Percentiles rank a stretch among this genome's conserved stretches.
Conservation (phyloP, 2,797 vertebrate genomes). For the Australoheros facetus region DNA sequence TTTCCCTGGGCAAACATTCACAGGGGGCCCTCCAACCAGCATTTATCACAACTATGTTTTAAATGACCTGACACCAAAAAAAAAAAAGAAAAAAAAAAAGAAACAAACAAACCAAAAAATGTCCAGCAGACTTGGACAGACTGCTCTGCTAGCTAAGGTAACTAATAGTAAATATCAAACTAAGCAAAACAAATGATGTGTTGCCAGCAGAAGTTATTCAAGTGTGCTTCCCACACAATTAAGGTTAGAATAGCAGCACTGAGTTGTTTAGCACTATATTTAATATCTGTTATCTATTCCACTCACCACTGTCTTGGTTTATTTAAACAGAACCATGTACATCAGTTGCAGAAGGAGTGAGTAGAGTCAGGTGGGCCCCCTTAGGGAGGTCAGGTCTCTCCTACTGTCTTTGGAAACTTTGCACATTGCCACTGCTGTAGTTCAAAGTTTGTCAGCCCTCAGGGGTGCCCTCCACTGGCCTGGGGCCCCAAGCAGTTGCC, state of each 20-base stretch:
- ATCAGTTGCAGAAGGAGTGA: neutral
- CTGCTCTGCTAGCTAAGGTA: neutral
- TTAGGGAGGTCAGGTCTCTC: neutral
- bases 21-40: neutral
- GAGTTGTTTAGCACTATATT: neutral
- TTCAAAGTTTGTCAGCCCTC: neutral
- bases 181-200: neutral
- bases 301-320: neutral
- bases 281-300: neutral
- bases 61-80: neutral
- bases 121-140: neutral
- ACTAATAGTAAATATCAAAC: neutral
- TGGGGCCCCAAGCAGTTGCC: neutral
- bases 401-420: slow-evolving; percentile 2
- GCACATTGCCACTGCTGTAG: neutral
- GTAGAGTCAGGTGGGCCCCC: neutral
- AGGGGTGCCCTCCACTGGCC: neutral
- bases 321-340: neutral
- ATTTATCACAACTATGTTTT: neutral
- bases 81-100: no score
- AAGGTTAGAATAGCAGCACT: neutral
- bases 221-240: neutral
- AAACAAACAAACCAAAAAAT: no score
- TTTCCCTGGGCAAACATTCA: neutral
- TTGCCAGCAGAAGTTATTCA: neutral